A percentile compares a stretch with the other conserved stretches of the same genome.
phyloP scores from a whole-genome alignment of 2,888 invertebrate species.

The Liopterus haemorrhoidalis region DNA sequence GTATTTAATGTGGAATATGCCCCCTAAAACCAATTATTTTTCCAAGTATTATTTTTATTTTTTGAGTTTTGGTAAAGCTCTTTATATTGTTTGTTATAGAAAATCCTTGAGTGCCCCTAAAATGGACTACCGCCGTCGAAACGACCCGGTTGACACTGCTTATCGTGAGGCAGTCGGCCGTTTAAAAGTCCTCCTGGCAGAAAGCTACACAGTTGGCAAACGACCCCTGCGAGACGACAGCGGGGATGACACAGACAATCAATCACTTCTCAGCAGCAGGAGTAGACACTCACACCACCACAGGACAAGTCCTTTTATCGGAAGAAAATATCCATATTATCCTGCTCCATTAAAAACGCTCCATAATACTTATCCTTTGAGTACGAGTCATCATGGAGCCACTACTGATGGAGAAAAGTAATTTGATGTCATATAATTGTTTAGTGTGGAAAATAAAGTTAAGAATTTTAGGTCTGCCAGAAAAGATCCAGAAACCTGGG shows the following conservation, averaged over 20 bases:
- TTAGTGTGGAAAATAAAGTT: too few relatives aligned
- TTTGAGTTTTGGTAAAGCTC: background rate
- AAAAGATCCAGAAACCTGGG: slow-evolving; percentile 34
- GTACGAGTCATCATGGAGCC: too few relatives aligned
- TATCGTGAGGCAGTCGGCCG: slow-evolving; percentile 80
- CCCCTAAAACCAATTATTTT: too few relatives aligned
- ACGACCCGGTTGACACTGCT: slow-evolving; percentile 77
- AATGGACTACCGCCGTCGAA: slow-evolving; percentile 56
- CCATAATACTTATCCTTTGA: background rate
- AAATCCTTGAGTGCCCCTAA: slow-evolving; percentile 41
- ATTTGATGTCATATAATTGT: too few relatives aligned
- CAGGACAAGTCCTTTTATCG: slow-evolving; percentile 19
- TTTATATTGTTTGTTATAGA: slow-evolving; percentile 31
- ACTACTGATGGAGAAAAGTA: too few relatives aligned
- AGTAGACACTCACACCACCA: slow-evolving; percentile 30
- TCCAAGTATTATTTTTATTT: too few relatives aligned
- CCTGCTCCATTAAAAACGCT: slow-evolving; percentile 20
- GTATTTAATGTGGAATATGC: too few relatives aligned
- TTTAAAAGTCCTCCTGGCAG: slow-evolving; percentile 68
- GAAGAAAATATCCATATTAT: slow-evolving; percentile 28
- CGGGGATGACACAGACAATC: slow-evolving; percentile 55
- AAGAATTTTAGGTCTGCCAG: slow-evolving; percentile 7
- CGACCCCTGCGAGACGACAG: slow-evolving; percentile 47
- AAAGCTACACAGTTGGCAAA: slow-evolving; percentile 60
- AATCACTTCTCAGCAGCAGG: slow-evolving; percentile 46